Evolutionary conservation across 2,113 vertebrate species (phyloP).

Genomic region (Stomatorhinus ivindoensis): DNA sequence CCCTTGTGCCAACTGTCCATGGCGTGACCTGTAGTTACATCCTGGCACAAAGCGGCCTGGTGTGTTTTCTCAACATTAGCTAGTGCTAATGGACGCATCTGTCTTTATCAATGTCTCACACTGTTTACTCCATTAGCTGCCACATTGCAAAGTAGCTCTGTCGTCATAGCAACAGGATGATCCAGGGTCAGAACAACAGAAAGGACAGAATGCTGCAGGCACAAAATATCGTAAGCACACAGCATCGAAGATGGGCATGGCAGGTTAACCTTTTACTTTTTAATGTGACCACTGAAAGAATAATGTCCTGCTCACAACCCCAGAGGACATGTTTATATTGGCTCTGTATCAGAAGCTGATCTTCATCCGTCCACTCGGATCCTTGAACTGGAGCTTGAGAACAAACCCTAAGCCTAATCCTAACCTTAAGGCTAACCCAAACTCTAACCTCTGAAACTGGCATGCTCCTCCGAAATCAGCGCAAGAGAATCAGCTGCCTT

Average conservation of each 20-base stretch:
- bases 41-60: not conserved
- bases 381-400: not conserved
- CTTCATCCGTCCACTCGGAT: not conserved
- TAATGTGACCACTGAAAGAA: not conserved
- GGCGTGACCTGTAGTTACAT: not conserved
- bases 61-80: slow-evolving; percentile 1
- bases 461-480: not conserved
- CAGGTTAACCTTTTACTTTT: not conserved
- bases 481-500: not conserved
- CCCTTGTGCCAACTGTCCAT: not conserved
- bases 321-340: not conserved
- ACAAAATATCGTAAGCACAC: not conserved
- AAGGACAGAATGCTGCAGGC: not conserved
- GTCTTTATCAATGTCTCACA: slow-evolving; percentile 2
- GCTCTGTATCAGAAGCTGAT: not conserved
- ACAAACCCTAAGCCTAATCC: not conserved
- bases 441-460: not conserved
- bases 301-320: not conserved
- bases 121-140: not conserved
- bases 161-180: not conserved
- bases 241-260: not conserved
- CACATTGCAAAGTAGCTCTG: not conserved
- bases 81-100: not conserved
- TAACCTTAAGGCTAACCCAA: not conserved
- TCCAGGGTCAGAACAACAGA: not conserved